A percentile compares a stretch with the other conserved stretches of the same genome.
Evolutionary conservation across 2,113 vertebrate species (phyloP).

Genomic region (Brachypodius melanocephalos): DNA sequence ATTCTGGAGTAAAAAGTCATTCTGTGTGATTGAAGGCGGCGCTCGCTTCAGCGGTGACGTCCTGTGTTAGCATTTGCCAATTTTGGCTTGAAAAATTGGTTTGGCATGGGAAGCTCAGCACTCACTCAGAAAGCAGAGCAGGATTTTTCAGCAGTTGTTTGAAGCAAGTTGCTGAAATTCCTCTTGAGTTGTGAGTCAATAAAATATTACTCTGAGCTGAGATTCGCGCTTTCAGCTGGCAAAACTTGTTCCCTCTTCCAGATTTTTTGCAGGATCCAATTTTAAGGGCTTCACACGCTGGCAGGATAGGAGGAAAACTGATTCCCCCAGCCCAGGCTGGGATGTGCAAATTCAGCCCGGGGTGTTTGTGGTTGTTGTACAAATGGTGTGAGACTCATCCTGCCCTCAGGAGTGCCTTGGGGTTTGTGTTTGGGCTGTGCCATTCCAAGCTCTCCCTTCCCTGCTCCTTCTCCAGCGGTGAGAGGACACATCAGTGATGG

Average conservation of each 20-base stretch:
- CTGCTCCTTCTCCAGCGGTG: not conserved
- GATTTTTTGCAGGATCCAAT: not conserved
- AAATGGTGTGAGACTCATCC: not conserved
- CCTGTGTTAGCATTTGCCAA: not conserved
- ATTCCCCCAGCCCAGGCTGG: not conserved
- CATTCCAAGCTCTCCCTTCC: not conserved
- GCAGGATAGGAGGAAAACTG: not conserved
- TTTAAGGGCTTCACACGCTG: not conserved
- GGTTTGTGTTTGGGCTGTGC: not conserved
- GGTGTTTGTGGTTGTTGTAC: not conserved
- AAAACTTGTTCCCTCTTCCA: not conserved
- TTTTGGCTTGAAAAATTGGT: conserved; percentile 32
- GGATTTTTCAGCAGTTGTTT: not conserved
- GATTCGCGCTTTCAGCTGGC: not conserved
- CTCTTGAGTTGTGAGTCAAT: conserved; percentile 23
- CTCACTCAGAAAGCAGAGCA: not conserved
- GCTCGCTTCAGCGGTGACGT: not conserved
- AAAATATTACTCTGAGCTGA: not conserved
- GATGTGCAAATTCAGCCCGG: not conserved
- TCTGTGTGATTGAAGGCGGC: conserved; percentile 2
- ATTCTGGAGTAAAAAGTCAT: not conserved
- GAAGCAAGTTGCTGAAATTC: conserved; percentile 46
- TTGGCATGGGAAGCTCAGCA: conserved; percentile 20
- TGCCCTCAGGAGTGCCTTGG: not conserved
- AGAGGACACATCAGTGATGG: not conserved